phyloP scores from a whole-genome alignment of 1,140 invertebrate genomes.

The Metaphire vulgaris region DNA sequence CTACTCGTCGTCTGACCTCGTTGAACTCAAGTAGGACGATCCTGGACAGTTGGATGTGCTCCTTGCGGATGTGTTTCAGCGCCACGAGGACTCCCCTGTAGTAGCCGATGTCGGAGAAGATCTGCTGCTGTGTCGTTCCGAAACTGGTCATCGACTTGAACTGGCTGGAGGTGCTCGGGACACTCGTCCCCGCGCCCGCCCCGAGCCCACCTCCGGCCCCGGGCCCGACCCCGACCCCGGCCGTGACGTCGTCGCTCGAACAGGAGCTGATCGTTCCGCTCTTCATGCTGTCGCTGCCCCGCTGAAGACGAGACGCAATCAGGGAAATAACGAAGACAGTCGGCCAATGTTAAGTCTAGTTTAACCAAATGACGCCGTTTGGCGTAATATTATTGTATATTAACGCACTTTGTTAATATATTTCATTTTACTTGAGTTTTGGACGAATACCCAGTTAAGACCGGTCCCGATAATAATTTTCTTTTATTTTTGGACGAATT shows the following conservation, averaged over 20 bases:
- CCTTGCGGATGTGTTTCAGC: constrained; percentile 27
- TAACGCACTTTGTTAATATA: no score
- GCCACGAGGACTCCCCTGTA: constrained; percentile 25
- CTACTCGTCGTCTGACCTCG: no score
- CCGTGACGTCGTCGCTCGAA: not conserved
- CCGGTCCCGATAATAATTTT: no score
- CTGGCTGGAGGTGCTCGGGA: not conserved
- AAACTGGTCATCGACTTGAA: constrained; percentile 15
- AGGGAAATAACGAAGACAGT: not conserved
- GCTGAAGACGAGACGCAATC: not conserved
- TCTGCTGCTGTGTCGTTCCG: constrained; percentile 20
- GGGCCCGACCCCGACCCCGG: no score
- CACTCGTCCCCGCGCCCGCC: not conserved
- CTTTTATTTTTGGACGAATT: no score
- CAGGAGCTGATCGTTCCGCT: constrained; percentile 4
- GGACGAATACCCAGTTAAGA: no score
- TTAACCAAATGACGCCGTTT: no score
- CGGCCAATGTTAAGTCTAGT: no score
- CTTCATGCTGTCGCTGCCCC: not conserved
- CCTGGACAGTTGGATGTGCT: constrained; percentile 28
- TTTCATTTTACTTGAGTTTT: no score
- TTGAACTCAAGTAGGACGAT: constrained; percentile 28
- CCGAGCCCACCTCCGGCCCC: no score
- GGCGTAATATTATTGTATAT: no score
- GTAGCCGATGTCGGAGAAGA: constrained; percentile 24